A percentile compares a stretch with the other conserved stretches of the same genome.
phyloP scores from a whole-genome alignment of 2,113 vertebrate species.

The Entomyzon cyanotis region DNA sequence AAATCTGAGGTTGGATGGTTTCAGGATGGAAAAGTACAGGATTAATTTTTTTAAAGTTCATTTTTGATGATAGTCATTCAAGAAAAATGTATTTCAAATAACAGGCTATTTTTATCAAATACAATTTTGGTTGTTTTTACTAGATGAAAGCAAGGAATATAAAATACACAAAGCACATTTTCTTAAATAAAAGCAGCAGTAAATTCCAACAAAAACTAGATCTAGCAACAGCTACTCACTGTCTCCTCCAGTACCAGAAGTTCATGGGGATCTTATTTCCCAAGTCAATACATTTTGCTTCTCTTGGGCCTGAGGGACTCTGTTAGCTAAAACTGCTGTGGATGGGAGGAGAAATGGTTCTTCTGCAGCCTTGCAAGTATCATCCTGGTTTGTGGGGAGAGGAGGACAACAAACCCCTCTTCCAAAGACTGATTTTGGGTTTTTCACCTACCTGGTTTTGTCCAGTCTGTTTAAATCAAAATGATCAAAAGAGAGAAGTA shows the following conservation, averaged over 20 bases:
- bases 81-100: neutral
- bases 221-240: neutral
- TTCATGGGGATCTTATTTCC: neutral
- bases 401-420: neutral
- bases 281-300: neutral
- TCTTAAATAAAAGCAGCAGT: neutral
- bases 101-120: neutral
- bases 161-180: neutral
- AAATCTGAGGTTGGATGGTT: neutral
- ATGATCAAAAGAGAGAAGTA: neutral
- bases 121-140: neutral
- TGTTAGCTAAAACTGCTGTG: neutral
- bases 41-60: neutral
- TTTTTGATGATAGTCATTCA: neutral
- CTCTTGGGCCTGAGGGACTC: neutral
- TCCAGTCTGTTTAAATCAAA: neutral
- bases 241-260: neutral
- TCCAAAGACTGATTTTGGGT: neutral
- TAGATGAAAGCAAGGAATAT: neutral
- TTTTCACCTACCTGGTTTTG: neutral
- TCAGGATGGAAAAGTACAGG: neutral
- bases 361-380: neutral
- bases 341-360: neutral
- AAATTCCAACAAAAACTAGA: neutral
- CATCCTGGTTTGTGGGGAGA: neutral